These are phyloP conservation scores for Erebia aethiops DNA, from an alignment of 2,888 invertebrate genomes.

Conservation along the genomic window DNA sequence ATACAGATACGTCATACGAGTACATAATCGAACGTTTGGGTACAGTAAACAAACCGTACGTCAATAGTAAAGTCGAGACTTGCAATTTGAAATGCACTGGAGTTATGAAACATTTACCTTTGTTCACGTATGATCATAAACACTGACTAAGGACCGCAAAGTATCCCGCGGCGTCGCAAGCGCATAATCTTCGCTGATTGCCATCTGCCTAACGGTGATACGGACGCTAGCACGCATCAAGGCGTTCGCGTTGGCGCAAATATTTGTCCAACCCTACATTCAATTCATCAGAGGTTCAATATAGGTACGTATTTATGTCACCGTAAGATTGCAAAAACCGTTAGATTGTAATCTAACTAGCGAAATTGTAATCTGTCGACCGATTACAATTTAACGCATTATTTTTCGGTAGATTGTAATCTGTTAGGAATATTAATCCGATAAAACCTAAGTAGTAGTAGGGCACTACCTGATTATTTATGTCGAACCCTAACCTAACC, in stretches of 20 bases:
- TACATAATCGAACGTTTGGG: neutral
- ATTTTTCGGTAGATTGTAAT: no score
- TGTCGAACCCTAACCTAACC: no score
- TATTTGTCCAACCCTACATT: neutral
- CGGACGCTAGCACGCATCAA: constrained; percentile 17
- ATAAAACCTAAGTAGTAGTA: no score
- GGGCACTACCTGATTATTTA: no score
- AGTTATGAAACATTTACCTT: constrained; percentile 25
- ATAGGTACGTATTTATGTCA: no score
- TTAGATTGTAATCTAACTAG: no score
- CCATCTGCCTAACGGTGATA: constrained; percentile 52
- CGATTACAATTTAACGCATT: no score
- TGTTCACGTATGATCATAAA: constrained; percentile 30
- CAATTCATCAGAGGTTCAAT: neutral
- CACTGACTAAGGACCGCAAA: constrained; percentile 33
- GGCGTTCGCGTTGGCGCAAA: constrained; percentile 8
- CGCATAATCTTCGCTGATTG: constrained; percentile 60
- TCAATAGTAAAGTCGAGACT: neutral
- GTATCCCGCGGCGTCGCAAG: constrained; percentile 46
- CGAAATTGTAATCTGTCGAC: no score
- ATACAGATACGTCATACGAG: neutral
- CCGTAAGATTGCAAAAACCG: no score
- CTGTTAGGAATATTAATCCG: no score
- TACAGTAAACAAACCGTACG: constrained; percentile 1
- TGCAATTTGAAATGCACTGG: constrained; percentile 22